These are phyloP conservation scores for Macrosiphum euphorbiae DNA, from an alignment of 2,888 invertebrate genomes.

Conservation along the genomic window DNA sequence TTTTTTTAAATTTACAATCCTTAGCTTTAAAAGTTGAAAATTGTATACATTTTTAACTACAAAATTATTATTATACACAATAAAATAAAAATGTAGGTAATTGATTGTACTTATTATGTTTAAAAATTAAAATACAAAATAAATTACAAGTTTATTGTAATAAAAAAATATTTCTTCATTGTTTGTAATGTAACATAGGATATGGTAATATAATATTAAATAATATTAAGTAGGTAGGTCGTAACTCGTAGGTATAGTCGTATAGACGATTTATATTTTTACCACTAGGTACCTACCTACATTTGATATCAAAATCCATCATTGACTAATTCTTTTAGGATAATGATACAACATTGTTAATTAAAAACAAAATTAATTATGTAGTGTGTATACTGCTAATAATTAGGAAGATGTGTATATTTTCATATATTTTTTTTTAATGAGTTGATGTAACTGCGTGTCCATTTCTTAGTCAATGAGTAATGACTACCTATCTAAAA, in stretches of 20 bases:
- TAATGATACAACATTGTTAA: background rate
- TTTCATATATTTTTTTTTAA: constrained; percentile 19
- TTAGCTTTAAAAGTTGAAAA: too few species aligned
- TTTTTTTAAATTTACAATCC: too few species aligned
- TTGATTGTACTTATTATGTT: background rate
- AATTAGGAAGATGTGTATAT: background rate
- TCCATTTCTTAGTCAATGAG: background rate
- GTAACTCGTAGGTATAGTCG: too few species aligned
- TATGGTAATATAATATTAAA: too few species aligned
- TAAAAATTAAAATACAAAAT: background rate
- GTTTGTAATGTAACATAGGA: background rate
- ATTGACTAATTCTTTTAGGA: background rate
- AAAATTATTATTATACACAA: too few species aligned
- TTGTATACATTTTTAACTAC: too few species aligned
- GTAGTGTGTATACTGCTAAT: background rate
- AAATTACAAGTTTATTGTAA: background rate
- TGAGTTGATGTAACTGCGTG: background rate
- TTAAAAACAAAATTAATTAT: constrained; percentile 18
- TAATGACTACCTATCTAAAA: background rate
- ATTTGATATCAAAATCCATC: background rate
- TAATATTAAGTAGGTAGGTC: too few species aligned
- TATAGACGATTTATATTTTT: too few species aligned
- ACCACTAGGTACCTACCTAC: too few species aligned
- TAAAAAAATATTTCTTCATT: background rate
- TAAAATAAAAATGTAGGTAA: background rate